Evolutionary conservation across 2,113 vertebrate species (phyloP), one percentile per base, ranked within the genome.

Genomic region (Neotoma lepida): DNA sequence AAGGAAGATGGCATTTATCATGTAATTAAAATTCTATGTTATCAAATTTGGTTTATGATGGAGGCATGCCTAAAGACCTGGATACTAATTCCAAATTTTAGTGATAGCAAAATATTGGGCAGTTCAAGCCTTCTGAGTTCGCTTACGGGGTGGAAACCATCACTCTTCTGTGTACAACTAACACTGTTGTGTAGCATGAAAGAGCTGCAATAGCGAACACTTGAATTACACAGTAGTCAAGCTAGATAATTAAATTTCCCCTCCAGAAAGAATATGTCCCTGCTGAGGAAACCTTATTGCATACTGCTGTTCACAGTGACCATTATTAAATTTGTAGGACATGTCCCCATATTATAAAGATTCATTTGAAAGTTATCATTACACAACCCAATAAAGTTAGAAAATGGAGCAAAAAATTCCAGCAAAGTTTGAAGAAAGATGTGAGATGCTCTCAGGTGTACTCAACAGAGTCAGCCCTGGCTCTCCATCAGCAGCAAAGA

Each of bases 301-400:
- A 94, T 89, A 94, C 94, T 92, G 95, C 88, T 96, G 88, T 82
- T 97, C 95, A 56, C 87, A 35, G 95, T 97, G 94, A 95, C 97
- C 96, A 97, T 97, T 97, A 97, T 97, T 96, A 94, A 97, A 97
- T 97, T 97, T 97, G 94, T 94, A 97, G 95, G 92, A 96, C 94
- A 96, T 97, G 95, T 95, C 77, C 93, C 82, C 92, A 87, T 94
- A 95, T 97, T 96, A 96, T 87, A 97, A 93, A 2, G 1, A 96
- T 96, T 95, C 94, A 90, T 96, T 96, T 92, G 90, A 95, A 97
- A 95, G 94, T 97, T 97, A 96, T 94, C 90, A 94, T 96, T 96
- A 93, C 49, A 94, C 68, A 96, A 86, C 41, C 77, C 82, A 97
- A 93, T 84, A 93, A 68, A 49, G 44, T 92, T 96, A 95, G 46